Percentiles rank a stretch among this genome's conserved stretches.
phyloP scores from a whole-genome alignment of 2,113 vertebrate genomes.

The Oostethus manadensis region DNA sequence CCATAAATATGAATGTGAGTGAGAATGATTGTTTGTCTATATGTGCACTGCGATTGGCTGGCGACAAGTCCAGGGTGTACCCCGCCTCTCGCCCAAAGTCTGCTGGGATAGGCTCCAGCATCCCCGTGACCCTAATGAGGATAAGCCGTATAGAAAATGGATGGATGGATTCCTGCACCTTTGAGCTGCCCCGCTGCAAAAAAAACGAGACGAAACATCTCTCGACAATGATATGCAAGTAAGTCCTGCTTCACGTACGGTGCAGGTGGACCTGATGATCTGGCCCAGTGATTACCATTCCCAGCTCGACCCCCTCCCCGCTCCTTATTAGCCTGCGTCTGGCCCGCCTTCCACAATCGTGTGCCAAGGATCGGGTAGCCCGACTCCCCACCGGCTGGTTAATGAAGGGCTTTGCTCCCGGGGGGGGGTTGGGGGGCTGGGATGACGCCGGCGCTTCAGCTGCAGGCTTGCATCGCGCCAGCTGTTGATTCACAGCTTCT shows the following conservation, averaged over 20 bases:
- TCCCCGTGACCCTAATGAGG: no score
- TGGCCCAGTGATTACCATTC: conserved; percentile 71
- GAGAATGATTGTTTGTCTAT: no score
- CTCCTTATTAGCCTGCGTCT: conserved; percentile 59
- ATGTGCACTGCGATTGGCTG: no score
- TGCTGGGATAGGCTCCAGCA: no score
- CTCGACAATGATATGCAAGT: not conserved
- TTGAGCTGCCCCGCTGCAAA: not conserved
- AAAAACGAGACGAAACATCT: not conserved
- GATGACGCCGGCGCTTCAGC: conserved; percentile 44
- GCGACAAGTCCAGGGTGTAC: no score
- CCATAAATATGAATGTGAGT: no score
- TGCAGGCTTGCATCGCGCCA: conserved; percentile 51
- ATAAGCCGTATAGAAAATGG: no score
- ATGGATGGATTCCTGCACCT: not conserved
- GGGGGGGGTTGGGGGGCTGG: conserved; percentile 25
- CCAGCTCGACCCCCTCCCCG: conserved; percentile 71
- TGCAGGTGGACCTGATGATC: conserved; percentile 41
- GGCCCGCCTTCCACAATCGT: conserved; percentile 65
- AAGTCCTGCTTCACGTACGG: conserved; percentile 26
- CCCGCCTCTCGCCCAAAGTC: no score
- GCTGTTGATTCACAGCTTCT: conserved; percentile 70
- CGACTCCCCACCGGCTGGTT: conserved; percentile 66
- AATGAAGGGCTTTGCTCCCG: conserved; percentile 68
- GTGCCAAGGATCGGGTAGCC: conserved; percentile 73